A percentile compares a stretch with the other conserved stretches of the same genome.
Conservation (phyloP, 2,888 invertebrate genomes). For the Julus scanicus region DNA sequence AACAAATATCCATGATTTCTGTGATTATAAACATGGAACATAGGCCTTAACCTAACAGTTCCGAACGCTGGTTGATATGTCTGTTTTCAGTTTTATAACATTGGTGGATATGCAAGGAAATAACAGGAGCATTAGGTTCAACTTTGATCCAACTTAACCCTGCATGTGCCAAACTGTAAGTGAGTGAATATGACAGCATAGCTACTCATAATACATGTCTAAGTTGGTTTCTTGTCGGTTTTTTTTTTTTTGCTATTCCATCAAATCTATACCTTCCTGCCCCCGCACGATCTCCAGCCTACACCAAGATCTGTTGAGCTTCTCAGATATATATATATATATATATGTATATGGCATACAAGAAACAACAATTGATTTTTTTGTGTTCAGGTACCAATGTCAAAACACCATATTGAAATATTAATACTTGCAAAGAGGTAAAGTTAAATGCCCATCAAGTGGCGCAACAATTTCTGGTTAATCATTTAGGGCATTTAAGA, state of each 20-base stretch:
- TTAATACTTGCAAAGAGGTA: not conserved
- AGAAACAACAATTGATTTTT: conserved; percentile 5
- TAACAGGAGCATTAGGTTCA: too few species aligned
- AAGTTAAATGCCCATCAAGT: not conserved
- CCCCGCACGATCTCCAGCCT: not conserved
- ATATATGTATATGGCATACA: not conserved
- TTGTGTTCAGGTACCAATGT: not conserved
- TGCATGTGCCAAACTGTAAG: too few species aligned
- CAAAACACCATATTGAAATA: not conserved
- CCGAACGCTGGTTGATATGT: too few species aligned
- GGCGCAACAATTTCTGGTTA: not conserved
- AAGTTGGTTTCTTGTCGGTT: not conserved
- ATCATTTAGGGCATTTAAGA: not conserved
- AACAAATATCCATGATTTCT: too few species aligned
- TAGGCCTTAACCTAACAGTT: too few species aligned
- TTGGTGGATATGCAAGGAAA: too few species aligned
- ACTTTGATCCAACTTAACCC: too few species aligned
- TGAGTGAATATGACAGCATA: not conserved
- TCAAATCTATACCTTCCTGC: not conserved
- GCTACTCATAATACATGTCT: not conserved
- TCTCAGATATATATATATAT: not conserved
- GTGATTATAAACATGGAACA: too few species aligned
- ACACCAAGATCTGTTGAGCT: not conserved
- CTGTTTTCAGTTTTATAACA: too few species aligned
- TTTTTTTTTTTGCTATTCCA: not conserved